Evolutionary conservation across 2,797 vertebrate genomes (phyloP), one percentile per base, ranked within the genome.

Genomic region (Cynodonichthys magdalenae): DNA sequence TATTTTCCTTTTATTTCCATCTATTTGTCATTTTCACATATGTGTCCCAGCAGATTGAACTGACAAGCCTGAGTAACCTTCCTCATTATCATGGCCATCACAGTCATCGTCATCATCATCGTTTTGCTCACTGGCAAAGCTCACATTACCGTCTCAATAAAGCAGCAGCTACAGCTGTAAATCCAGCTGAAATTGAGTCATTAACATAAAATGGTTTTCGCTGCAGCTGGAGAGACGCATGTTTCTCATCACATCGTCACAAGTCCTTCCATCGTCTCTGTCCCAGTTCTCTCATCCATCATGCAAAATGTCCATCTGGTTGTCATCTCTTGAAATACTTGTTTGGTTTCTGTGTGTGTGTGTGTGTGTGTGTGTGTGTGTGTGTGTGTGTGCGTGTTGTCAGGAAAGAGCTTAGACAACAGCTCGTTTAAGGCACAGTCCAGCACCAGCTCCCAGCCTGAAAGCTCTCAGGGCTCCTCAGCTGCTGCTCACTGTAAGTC

Each of bases 401-500:
- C 69, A 94, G 94, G 90, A 74, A 93, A 90, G 81, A 89, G 85
- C 81, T 80, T 92, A 90, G 91, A 93, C 82, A 88, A 62, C 85
- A 88, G 88, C 77, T 86, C 86, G 53, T 81, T 91, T 86, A 90
- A 90, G 90, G 83, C 83, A 54, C 92, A 91, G 69, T 88, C 91
- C 86, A 91, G 82, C 75, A 79, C 77, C 31, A 90, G 82, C 82
- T 89, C 86, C 74, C 86, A 85, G 65, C 74, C 89, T 47, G 93
- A 93, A 70, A 82, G 74, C 80, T 59, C 84, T 69, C 89, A 89
- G 76, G 82, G 83, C 77, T 77, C 90, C 69, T 75, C 86, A 77
- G 82, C 93, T 44, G 81, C 90, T 68, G 85, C 84, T 55, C 82
- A 81, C 83, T 93, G 93, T 94, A 93, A 94, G 93, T 94, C 74